Conservation (phyloP, 2,888 invertebrate genomes). For the Campoletis raptor region DNA sequence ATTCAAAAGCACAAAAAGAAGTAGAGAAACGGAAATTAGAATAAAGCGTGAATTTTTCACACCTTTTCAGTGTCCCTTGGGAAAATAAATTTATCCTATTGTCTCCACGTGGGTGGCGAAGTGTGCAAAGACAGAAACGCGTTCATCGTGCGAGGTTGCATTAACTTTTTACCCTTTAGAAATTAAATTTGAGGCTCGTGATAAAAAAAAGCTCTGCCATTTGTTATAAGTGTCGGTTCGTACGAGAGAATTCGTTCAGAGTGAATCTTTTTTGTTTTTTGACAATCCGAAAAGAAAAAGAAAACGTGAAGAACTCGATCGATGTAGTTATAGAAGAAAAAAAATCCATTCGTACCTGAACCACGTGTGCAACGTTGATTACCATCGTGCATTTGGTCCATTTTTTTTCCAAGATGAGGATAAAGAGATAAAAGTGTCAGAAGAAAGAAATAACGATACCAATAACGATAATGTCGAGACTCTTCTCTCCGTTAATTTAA, state of each 20-base stretch:
- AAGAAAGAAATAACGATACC: slow-evolving; percentile 63
- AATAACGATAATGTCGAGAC: slow-evolving; percentile 65
- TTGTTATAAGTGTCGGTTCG: background rate
- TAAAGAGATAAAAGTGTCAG: slow-evolving; percentile 2
- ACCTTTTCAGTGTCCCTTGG: slow-evolving; percentile 21
- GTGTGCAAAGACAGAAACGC: slow-evolving; percentile 20
- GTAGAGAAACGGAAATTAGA: background rate
- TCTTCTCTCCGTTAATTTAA: slow-evolving; percentile 52
- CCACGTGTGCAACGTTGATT: slow-evolving; percentile 33
- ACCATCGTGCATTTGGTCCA: background rate
- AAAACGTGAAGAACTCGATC: background rate
- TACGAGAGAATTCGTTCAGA: background rate
- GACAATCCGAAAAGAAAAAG: background rate
- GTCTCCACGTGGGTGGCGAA: slow-evolving; percentile 34
- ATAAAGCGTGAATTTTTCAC: slow-evolving; percentile 37
- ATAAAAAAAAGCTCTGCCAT: background rate
- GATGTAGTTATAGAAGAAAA: background rate
- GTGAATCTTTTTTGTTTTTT: background rate
- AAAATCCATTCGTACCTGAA: background rate
- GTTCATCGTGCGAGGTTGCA: slow-evolving; percentile 15
- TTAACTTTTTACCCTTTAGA: slow-evolving; percentile 45
- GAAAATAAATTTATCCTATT: slow-evolving; percentile 46
- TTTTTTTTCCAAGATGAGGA: background rate
- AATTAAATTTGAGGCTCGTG: slow-evolving; percentile 53
- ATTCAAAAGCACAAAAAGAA: background rate